Evolutionary conservation across 2,113 vertebrate genomes (phyloP).

Genomic region (Chaetops frenatus): DNA sequence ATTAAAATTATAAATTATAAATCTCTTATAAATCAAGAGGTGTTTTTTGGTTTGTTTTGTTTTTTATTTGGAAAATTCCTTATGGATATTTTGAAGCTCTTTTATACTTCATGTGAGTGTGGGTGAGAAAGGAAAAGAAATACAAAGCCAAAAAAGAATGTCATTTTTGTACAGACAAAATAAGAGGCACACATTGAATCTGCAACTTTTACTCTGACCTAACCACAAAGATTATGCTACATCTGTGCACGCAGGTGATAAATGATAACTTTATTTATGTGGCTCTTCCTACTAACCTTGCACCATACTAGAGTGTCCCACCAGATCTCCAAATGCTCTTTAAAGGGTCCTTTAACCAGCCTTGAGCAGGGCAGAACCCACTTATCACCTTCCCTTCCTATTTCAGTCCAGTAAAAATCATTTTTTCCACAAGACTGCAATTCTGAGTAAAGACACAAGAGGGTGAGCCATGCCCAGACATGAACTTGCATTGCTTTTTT

Average conservation of each 20-base stretch:
- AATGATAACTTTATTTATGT: background rate
- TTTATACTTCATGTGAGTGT: background rate
- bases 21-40: background rate
- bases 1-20: background rate
- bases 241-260: background rate
- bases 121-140: background rate
- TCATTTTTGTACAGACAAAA: background rate
- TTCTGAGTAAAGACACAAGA: conserved; percentile 27
- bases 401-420: background rate
- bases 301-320: background rate
- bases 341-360: background rate
- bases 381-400: background rate
- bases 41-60: accelerated
- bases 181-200: accelerated
- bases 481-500: background rate
- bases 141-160: background rate
- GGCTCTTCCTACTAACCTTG: background rate
- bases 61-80: background rate
- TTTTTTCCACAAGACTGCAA: background rate
- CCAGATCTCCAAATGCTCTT: background rate
- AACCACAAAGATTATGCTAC: background rate
- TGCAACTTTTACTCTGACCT: background rate
- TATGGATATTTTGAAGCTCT: background rate
- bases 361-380: background rate
- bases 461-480: background rate